phyloP scores from a whole-genome alignment of 2,797 vertebrate species.

The Urophycis tenuis region DNA sequence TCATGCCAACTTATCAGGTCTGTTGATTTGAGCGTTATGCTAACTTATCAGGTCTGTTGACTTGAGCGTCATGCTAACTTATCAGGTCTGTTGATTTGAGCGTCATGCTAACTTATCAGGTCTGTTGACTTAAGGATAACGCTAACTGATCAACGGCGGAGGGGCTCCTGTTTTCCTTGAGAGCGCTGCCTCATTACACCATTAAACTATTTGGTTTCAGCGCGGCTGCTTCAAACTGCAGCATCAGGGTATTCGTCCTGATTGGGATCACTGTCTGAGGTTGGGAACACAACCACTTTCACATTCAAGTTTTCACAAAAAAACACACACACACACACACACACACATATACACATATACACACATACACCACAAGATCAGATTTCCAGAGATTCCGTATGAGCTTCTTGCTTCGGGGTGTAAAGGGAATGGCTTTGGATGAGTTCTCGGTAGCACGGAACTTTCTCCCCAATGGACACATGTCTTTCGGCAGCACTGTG shows the following conservation, averaged over 20 bases:
- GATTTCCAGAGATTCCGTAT: slow-evolving; percentile 54
- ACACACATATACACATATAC: slow-evolving; percentile 10
- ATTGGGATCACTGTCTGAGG: slow-evolving; percentile 66
- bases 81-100: too few species aligned
- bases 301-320: slow-evolving; percentile 54
- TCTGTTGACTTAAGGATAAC: neutral
- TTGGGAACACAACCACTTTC: slow-evolving; percentile 58
- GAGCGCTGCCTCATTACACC: slow-evolving; percentile 62
- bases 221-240: slow-evolving; percentile 59
- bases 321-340: slow-evolving; percentile 19
- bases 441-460: slow-evolving; percentile 38
- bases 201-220: slow-evolving; percentile 69
- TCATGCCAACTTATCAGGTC: too few species aligned
- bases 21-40: too few species aligned
- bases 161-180: slow-evolving; percentile 45
- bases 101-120: too few species aligned
- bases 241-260: slow-evolving; percentile 67
- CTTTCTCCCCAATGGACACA: slow-evolving; percentile 36
- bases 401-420: slow-evolving; percentile 43
- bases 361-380: slow-evolving; percentile 40
- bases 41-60: too few species aligned
- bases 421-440: slow-evolving; percentile 47
- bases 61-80: too few species aligned
- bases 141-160: slow-evolving; percentile 7
- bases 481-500: slow-evolving; percentile 40